Evolutionary conservation across 1,140 invertebrate genomes (phyloP).

Genomic region (Conus ventricosus): DNA sequence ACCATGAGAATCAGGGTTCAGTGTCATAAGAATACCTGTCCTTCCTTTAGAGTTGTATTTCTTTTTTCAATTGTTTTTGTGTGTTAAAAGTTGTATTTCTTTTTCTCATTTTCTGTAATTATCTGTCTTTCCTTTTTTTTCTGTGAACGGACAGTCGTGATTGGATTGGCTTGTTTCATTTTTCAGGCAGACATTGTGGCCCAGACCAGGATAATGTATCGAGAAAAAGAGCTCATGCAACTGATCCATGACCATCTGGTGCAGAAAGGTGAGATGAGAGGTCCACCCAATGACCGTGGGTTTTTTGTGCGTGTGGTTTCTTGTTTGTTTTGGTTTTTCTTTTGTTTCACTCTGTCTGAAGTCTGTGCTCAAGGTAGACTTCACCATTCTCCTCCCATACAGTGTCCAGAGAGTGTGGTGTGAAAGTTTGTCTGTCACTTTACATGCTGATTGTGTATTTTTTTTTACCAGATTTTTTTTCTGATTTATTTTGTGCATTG

Average conservation of each 20-base stretch:
- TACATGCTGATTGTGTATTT: too few relatives aligned
- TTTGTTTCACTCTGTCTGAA: not conserved
- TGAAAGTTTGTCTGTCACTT: too few relatives aligned
- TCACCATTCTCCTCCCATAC: not conserved
- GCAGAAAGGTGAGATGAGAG: constrained; percentile 79
- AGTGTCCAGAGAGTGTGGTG: too few relatives aligned
- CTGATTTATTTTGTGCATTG: too few relatives aligned
- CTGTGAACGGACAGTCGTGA: too few relatives aligned
- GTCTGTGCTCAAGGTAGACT: not conserved
- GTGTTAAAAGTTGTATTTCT: not conserved
- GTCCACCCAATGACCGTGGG: too few relatives aligned
- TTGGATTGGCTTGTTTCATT: not conserved
- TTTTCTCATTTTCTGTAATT: not conserved
- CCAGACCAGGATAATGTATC: constrained; percentile 94
- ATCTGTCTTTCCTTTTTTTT: not conserved
- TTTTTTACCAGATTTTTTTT: too few relatives aligned
- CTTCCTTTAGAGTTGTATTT: not conserved
- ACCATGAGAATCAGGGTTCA: too few relatives aligned
- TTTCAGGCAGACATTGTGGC: constrained; percentile 93
- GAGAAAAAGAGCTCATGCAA: constrained; percentile 93
- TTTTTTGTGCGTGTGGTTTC: too few relatives aligned
- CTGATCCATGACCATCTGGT: constrained; percentile 92
- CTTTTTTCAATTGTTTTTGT: not conserved
- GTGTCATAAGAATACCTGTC: too few relatives aligned
- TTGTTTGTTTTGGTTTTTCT: not conserved